Base-by-base conservation (phyloP, 1,140 invertebrate species). In the Oppia nitens region DNA sequence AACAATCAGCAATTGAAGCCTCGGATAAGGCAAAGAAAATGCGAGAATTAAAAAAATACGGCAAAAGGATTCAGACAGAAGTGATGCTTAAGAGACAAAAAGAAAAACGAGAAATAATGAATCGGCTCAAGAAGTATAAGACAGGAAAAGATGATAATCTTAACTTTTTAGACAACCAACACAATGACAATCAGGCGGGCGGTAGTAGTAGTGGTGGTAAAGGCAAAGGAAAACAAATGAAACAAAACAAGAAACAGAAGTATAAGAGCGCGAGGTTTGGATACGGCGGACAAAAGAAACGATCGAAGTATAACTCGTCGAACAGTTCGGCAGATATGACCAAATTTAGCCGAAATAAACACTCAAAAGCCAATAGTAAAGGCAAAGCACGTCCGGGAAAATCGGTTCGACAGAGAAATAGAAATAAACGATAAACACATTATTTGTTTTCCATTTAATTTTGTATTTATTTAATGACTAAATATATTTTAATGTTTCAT, bases 271-370 rank as follows among this genome's bases (percentile, higher is more conserved):
- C 80, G 51, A 93, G 89, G 68, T 98, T 83, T 75, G 94, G 93
- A 1, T 95, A 87, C 76, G 94, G 94, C 45, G 93, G 93, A 2
- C 91, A 93, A 67, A 98, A 98, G 74, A 83, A 83, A 63, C 83
- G 88, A 1, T 76, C 75, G 0, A 98, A 98, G 72, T 73, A 78
- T 45, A 98, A 98, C 66, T 91, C 87, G 0, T 83, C 79, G 64
- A 79, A 85, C 0, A 91, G 86, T 51, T 58, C 63, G 45, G 61
- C 64, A 12, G 59, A 68, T 48, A 57, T 65, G 25, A n/a, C 25
- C 1, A 27, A 20, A 50, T 57, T 57, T 52, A 23, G 1, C 17
- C 17, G 17, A 57, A 57, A 45, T 2, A 57, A 24, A 47, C 24
- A 24, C 47, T 45, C 2, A 45, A 45, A 57, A 57, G 26, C 27